These are phyloP conservation scores for Microctonus aethiopoides DNA, from an alignment of 2,888 invertebrate species.

Conservation along the genomic window DNA sequence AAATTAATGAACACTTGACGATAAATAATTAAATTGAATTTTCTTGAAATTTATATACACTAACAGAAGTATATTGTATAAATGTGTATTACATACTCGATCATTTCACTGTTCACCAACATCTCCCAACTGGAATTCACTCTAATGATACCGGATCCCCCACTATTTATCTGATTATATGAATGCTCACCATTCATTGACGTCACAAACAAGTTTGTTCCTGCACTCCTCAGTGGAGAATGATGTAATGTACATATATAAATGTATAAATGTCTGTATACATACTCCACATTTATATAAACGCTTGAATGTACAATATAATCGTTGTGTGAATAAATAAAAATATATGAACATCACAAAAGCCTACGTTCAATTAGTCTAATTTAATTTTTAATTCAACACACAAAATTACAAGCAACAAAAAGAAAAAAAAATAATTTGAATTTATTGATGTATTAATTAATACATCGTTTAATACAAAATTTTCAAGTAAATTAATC, in stretches of 20 bases:
- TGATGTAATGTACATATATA: background rate
- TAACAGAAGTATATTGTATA: background rate
- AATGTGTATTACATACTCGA: background rate
- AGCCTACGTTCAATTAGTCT: background rate
- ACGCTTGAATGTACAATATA: too few relatives aligned
- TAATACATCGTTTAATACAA: background rate
- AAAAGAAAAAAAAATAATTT: too few relatives aligned
- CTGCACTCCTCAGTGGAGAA: background rate
- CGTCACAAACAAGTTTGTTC: slow-evolving; percentile 45
- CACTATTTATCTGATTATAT: slow-evolving; percentile 40
- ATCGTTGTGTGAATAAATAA: background rate
- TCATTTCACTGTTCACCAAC: background rate
- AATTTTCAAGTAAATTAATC: background rate
- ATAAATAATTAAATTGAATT: too few relatives aligned
- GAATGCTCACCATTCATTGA: slow-evolving; percentile 36
- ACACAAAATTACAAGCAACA: too few relatives aligned
- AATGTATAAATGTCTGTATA: too few relatives aligned
- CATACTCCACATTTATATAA: too few relatives aligned
- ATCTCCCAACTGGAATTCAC: background rate
- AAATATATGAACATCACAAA: background rate
- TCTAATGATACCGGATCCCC: slow-evolving; percentile 1
- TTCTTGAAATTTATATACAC: background rate
- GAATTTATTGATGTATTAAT: too few relatives aligned
- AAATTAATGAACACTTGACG: background rate
- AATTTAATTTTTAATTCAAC: slow-evolving; percentile 1